Evolutionary conservation across 2,113 vertebrate species (phyloP).

Genomic region (Sigmodon hispidus): DNA sequence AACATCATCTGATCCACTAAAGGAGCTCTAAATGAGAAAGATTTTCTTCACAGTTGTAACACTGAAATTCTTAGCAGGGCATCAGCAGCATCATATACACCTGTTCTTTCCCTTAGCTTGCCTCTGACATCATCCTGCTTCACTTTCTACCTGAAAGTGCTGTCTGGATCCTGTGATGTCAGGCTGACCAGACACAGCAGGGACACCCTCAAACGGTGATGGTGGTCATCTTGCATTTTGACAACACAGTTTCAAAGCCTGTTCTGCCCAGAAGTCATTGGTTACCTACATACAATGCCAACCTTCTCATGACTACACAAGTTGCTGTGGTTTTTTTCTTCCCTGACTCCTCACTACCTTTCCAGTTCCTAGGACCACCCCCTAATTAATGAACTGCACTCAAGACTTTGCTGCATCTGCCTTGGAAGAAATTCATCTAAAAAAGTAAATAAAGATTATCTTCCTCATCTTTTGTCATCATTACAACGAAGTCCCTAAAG

Average conservation of each 20-base stretch:
- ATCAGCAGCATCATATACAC: not conserved
- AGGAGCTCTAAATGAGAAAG: not conserved
- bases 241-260: not conserved
- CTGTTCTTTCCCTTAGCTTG: not conserved
- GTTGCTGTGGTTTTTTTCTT: not conserved
- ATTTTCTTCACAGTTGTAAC: not conserved
- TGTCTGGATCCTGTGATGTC: not conserved
- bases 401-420: not conserved
- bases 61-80: not conserved
- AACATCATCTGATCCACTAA: not conserved
- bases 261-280: not conserved
- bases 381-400: not conserved
- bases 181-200: not conserved
- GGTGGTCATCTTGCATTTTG: not conserved
- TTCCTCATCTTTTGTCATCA: not conserved
- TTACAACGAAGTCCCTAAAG: not conserved
- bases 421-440: not conserved
- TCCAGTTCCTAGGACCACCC: not conserved
- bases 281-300: not conserved
- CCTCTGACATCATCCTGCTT: not conserved
- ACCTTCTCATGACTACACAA: not conserved
- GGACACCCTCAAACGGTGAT: not conserved
- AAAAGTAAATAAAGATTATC: not conserved
- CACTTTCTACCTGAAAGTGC: not conserved
- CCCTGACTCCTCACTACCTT: not conserved